Evolutionary conservation across 1,140 invertebrate genomes (phyloP), one percentile per base, ranked within the genome.

Genomic region (Goniozus legneri): DNA sequence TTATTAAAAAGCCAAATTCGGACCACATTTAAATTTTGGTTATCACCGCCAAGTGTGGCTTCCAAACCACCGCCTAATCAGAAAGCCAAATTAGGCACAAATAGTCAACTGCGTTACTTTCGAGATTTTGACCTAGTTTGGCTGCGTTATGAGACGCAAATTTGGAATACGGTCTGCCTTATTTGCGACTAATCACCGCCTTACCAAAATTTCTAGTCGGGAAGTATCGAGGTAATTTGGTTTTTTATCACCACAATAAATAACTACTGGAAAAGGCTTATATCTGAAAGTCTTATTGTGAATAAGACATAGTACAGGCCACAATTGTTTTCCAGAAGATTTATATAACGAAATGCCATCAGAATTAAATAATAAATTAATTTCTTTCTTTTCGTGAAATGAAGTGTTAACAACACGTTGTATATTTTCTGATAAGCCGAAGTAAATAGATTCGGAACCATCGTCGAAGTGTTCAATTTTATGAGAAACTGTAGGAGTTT

Each of bases 301-400:
- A 6, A 54, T 34, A 42, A 42, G 40, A 13, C 46, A 49, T 19
- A 49, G 34, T 13, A 54, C 49, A 12, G 52, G 47, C 52, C 52
- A 54, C 18, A 52, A 39, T 15, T 47, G 45, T 14, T 39, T 15
- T 13, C 18, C 18, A 6, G 30, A 37, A 21, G 44, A 52, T 46
- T 47, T 46, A 10, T 13, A 42, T 16, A 43, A 12, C 18, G 30
- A 38, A 10, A 42, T 2, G 1, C 50, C 43, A 46, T 51, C 43
- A 16, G 35, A 18, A 19, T 51, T 45, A 14, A 44, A 6, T 19
- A 43, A 2, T 18, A 43, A 38, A n/a, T 52, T 13, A 18, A 52
- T 15, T 19, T 13, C 22, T 30, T 41, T 20, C 37, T 34, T n/a
- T 31, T 20, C 14, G 32, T 52, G 50, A 3, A 43, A 20, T 2